Percentiles rank a stretch among this genome's conserved stretches.
These are phyloP conservation scores for Anhinga rufa DNA, from an alignment of 2,113 vertebrate species.

Conservation along the genomic window DNA sequence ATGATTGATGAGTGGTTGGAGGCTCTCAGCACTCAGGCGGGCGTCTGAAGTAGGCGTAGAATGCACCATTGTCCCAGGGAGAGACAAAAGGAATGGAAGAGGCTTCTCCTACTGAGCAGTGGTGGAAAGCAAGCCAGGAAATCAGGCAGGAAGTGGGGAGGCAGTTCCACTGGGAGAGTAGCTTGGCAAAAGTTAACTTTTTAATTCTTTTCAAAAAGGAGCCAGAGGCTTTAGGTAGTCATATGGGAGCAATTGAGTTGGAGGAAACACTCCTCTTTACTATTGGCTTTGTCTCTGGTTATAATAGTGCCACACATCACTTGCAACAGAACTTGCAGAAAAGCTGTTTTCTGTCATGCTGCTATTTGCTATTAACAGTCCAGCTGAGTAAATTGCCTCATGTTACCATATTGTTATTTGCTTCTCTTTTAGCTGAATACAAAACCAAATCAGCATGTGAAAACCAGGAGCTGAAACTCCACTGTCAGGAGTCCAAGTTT, in stretches of 20 bases:
- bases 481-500: constrained; percentile 86
- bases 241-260: not conserved
- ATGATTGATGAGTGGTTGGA: not conserved
- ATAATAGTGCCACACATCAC: not conserved
- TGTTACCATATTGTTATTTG: constrained; percentile 22
- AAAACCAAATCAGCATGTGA: constrained; percentile 88
- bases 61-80: not conserved
- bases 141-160: not conserved
- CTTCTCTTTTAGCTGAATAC: constrained; percentile 84
- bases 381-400: not conserved
- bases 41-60: not conserved
- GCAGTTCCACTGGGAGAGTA: not conserved
- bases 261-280: not conserved
- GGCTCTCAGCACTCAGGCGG: not conserved
- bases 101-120: not conserved
- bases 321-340: not conserved
- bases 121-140: not conserved
- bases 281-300: not conserved
- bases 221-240: not conserved
- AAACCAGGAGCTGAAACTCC: constrained; percentile 82
- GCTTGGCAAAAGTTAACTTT: not conserved
- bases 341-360: not conserved
- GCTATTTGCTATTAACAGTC: constrained; percentile 1
- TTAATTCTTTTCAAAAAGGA: not conserved
- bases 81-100: not conserved